A percentile compares a stretch with the other conserved stretches of the same genome.
Conservation (phyloP, 2,113 vertebrate genomes). For the Syngnathoides biaculeatus region DNA sequence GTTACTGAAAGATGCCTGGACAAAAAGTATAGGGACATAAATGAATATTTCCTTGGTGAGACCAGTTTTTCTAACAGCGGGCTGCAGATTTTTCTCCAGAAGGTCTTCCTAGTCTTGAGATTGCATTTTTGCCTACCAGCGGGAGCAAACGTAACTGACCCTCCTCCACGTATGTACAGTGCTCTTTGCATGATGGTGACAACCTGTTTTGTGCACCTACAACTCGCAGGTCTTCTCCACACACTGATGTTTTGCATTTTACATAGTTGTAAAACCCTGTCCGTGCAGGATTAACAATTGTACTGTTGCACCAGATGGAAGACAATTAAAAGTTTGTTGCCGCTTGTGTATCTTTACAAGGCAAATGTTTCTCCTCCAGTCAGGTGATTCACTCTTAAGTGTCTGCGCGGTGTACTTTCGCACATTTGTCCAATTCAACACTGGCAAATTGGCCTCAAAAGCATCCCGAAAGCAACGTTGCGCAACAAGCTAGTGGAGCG, state of each 20-base stretch:
- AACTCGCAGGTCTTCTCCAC: background rate
- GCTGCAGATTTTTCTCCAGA: background rate
- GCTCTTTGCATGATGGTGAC: background rate
- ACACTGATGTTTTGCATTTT: too few relatives aligned
- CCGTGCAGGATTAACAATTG: background rate
- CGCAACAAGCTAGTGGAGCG: background rate
- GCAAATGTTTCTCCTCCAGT: background rate
- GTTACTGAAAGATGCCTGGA: too few relatives aligned
- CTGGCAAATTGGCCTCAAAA: slow-evolving; percentile 5
- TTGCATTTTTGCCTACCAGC: background rate
- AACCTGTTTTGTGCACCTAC: background rate
- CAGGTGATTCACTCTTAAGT: background rate
- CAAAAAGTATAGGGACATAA: too few relatives aligned
- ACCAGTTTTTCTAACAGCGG: background rate
- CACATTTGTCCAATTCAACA: slow-evolving; percentile 3
- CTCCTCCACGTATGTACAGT: background rate
- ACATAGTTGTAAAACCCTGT: background rate
- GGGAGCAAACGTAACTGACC: background rate
- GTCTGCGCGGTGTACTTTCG: background rate
- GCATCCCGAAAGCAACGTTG: slow-evolving; percentile 1
- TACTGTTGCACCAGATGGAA: slow-evolving; percentile 7
- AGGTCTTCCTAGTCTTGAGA: background rate
- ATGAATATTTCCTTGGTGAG: too few relatives aligned
- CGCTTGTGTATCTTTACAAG: background rate
- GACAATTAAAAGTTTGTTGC: slow-evolving; percentile 6